Evolutionary conservation across 2,113 vertebrate genomes (phyloP), one percentile per base, ranked within the genome.

Genomic region (Fulmarus glacialis): DNA sequence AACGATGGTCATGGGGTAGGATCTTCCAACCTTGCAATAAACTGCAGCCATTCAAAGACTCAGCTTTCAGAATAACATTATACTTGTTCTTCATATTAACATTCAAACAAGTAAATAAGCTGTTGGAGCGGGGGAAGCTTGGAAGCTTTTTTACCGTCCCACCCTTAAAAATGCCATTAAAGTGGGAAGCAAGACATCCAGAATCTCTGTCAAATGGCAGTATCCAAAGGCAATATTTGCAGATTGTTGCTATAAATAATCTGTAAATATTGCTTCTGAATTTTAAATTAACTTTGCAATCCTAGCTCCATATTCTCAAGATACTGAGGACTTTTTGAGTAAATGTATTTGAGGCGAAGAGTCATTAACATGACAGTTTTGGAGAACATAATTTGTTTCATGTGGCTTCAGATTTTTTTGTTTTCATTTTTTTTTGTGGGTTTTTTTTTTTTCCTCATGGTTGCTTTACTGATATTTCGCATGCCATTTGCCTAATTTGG

Each of bases 401-500:
- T 60, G 45, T 58, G 18, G 52, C 45, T 87, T 94, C 66, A 82
- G 40, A 10, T 12, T 90, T 56, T 3, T 55, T 85, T 64, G 32
- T 7, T 32, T 40, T 40, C 18, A 40, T 50, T 19, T n/a, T 45
- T 68, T 45, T 45, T 20, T 6, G 19, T 23, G 21, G 27, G 9
- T 29, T 68, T 50, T 0, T 67, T 77, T 59, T 87, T 87, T 82
- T 43, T 2, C 42, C 59, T 64, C 6, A 3, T 27, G 36, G 66
- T 82, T 93, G 45, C 50, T 80, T 93, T 71, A 48, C 74, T 91
- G 82, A 47, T 94, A 93, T 90, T 94, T 94, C 59, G 2, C 63
- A 67, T 96, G 79, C 79, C 67, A 96, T 93, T 96, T 90, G 95
- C 96, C 93, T 97, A 88, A 96, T 96, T 88, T 97, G 97, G 96